A percentile compares a stretch with the other conserved stretches of the same genome.
phyloP scores from a whole-genome alignment of 2,113 vertebrate genomes.

The Condylura cristata region DNA sequence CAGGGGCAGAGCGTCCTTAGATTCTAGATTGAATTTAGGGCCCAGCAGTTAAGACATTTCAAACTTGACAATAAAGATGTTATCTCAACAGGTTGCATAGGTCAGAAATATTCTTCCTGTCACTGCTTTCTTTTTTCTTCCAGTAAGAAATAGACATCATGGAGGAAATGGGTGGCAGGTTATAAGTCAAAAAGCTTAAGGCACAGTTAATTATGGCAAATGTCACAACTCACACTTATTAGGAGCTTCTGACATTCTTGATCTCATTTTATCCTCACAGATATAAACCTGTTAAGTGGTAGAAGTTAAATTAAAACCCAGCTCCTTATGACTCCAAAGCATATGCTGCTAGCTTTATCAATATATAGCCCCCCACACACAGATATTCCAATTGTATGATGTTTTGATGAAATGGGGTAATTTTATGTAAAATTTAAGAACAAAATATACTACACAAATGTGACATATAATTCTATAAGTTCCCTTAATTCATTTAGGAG shows the following conservation, averaged over 20 bases:
- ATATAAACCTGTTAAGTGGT: background rate
- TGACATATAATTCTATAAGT: background rate
- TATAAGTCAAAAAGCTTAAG: background rate
- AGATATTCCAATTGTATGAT: background rate
- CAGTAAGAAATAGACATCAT: constrained; percentile 24
- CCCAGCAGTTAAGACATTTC: constrained; percentile 20
- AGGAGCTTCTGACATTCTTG: background rate
- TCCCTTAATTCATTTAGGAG: too few relatives aligned
- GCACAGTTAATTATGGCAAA: background rate
- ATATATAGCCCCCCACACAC: background rate
- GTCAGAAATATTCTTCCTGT: constrained; percentile 49
- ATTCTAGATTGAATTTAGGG: constrained; percentile 43
- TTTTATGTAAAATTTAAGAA: constrained; percentile 34
- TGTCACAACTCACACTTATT: background rate
- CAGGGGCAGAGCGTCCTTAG: constrained; percentile 51
- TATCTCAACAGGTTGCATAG: constrained; percentile 8
- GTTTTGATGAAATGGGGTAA: background rate
- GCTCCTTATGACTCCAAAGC: background rate
- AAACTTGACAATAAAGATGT: constrained; percentile 17
- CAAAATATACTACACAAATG: background rate
- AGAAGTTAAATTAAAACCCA: background rate
- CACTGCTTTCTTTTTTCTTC: constrained; percentile 31
- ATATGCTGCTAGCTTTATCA: background rate
- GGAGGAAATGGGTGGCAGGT: background rate
- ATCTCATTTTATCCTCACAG: background rate